phyloP scores from a whole-genome alignment of 2,797 vertebrate genomes.

The Urocyon cinereoargenteus region DNA sequence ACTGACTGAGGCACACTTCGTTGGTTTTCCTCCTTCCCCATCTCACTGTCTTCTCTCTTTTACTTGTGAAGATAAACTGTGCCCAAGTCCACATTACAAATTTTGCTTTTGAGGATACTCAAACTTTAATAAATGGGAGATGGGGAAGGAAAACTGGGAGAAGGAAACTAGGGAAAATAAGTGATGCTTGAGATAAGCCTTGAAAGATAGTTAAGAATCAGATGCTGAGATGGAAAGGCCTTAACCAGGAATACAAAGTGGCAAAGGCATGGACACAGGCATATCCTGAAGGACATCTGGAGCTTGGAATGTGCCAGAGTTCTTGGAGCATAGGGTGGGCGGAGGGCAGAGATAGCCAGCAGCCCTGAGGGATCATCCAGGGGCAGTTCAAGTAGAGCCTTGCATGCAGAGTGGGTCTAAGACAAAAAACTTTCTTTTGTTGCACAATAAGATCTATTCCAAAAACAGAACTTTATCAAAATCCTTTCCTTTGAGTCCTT shows the following conservation, averaged over 20 bases:
- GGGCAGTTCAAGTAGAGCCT: background rate
- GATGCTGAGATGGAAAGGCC: background rate
- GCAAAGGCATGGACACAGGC: background rate
- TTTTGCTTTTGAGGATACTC: background rate
- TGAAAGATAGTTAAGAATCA: background rate
- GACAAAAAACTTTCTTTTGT: background rate
- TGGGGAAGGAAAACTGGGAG: background rate
- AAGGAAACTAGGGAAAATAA: background rate
- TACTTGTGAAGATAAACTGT: background rate
- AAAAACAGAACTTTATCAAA: background rate
- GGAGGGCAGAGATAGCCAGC: background rate
- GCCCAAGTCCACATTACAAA: background rate
- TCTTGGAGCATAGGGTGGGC: fast-evolving
- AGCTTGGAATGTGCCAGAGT: background rate
- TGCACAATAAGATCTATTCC: background rate
- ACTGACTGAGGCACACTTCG: background rate
- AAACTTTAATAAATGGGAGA: background rate
- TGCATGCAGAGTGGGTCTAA: background rate
- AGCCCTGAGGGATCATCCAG: background rate
- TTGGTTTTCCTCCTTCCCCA: background rate
- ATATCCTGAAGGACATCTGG: background rate
- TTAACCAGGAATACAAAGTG: background rate
- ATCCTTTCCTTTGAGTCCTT: background rate
- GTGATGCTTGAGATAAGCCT: background rate
- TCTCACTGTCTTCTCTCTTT: background rate